Evolutionary conservation across 1,140 invertebrate genomes (phyloP).

Genomic region (Ridgeia piscesae): DNA sequence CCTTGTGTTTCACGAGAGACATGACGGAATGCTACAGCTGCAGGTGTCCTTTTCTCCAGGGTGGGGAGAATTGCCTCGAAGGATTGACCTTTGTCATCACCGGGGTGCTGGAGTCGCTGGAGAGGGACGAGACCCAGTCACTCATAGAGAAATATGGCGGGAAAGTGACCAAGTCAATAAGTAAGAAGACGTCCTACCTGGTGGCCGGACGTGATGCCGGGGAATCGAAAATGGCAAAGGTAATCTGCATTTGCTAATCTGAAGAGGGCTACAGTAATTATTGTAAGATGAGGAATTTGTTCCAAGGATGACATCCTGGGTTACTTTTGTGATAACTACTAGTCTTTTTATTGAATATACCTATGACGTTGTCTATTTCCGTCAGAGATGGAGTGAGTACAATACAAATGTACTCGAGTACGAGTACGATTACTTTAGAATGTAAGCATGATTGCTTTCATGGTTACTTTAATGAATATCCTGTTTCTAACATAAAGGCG

Average conservation of each 20-base stretch:
- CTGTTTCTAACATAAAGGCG: no score
- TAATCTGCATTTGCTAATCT: slow-evolving; percentile 29
- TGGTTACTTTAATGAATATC: no score
- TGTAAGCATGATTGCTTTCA: no score
- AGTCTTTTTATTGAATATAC: no score
- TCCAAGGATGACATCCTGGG: neutral
- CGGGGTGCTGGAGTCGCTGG: slow-evolving; percentile 85
- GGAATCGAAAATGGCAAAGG: slow-evolving; percentile 77
- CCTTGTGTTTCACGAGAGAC: neutral
- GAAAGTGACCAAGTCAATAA: slow-evolving; percentile 71
- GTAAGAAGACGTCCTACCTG: slow-evolving; percentile 80
- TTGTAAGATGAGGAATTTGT: neutral
- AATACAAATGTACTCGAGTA: no score
- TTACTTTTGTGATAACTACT: no score
- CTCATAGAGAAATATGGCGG: slow-evolving; percentile 82
- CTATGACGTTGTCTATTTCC: no score
- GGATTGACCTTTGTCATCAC: slow-evolving; percentile 81
- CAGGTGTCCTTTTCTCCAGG: slow-evolving; percentile 60
- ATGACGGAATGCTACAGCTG: neutral
- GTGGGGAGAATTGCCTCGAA: slow-evolving; percentile 67
- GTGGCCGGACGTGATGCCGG: slow-evolving; percentile 83
- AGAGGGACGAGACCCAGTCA: slow-evolving; percentile 75
- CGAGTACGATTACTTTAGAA: no score
- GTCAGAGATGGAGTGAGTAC: no score
- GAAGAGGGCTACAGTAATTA: neutral